Evolutionary conservation across 2,888 invertebrate genomes (phyloP), one percentile per base, ranked within the genome.

Genomic region (Drosophila pseudotalamancana): DNA sequence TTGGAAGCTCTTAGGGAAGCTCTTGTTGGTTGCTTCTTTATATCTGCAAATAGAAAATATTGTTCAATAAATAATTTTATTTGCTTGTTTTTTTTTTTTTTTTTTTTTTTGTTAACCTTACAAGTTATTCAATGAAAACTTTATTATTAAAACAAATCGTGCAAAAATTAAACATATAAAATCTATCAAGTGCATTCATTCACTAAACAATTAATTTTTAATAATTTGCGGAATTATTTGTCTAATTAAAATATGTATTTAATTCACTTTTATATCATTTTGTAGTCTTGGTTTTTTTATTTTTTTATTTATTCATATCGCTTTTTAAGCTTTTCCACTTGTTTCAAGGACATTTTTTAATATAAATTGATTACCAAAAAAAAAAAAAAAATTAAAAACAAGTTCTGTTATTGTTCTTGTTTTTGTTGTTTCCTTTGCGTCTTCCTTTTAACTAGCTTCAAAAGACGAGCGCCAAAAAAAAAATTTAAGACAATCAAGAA

Each of bases 1-100:
- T n/a, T 25, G 53, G 53, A 45, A 53, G 53, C 46, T 25, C 53
- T 32, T 43, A 43, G 0, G 53, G 46, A 53, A 53, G 53, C 46
- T 25, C 34, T n/a, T n/a, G n/a, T n/a, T n/a, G n/a, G n/a, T n/a
- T n/a, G n/a, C n/a, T n/a, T n/a, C n/a, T n/a, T n/a, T n/a, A n/a
- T n/a, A n/a, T n/a, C n/a, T n/a, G n/a, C n/a, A n/a, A n/a, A n/a
- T n/a, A n/a, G n/a, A n/a, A n/a, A n/a, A n/a, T n/a, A n/a, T n/a
- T n/a, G n/a, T n/a, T n/a, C n/a, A n/a, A n/a, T n/a, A n/a, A n/a
- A n/a, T n/a, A n/a, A n/a, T n/a, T n/a, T n/a, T n/a, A n/a, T n/a
- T n/a, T n/a, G n/a, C n/a, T n/a, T n/a, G n/a, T n/a, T n/a, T n/a
- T n/a, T n/a, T n/a, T n/a, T n/a, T n/a, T n/a, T n/a, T n/a, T n/a